phyloP scores from a whole-genome alignment of 2,888 invertebrate species.

The Mamestra brassicae region DNA sequence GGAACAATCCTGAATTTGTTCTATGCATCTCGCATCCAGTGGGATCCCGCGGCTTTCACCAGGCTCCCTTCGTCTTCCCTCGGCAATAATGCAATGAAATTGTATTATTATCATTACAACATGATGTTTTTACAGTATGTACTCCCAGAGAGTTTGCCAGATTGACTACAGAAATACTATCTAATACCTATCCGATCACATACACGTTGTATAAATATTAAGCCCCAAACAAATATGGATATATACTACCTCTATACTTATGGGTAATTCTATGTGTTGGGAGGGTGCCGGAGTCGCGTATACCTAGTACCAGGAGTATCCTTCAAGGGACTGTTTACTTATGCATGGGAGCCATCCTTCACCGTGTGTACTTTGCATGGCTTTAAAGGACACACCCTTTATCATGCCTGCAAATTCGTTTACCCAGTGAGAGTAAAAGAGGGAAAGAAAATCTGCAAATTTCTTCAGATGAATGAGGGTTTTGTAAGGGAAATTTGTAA shows the following conservation, averaged over 20 bases:
- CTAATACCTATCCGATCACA: neutral
- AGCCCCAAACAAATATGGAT: constrained; percentile 6
- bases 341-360: constrained; percentile 54
- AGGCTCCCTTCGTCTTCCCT: too few species aligned
- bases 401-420: constrained; percentile 44
- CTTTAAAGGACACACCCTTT: constrained; percentile 49
- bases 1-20: too few species aligned
- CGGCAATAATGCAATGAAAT: neutral
- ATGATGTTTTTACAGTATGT: neutral
- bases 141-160: neutral
- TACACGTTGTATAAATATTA: constrained; percentile 10
- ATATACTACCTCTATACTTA: neutral
- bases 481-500: neutral
- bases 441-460: constrained; percentile 20
- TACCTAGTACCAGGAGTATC: constrained; percentile 8
- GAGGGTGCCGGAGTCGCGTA: neutral
- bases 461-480: constrained; percentile 1
- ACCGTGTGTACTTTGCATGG: constrained; percentile 28
- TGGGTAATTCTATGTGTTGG: neutral
- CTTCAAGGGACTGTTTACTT: constrained; percentile 46
- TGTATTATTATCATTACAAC: neutral
- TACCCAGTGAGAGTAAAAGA: constrained; percentile 35
- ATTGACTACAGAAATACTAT: neutral
- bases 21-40: too few species aligned
- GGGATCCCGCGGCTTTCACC: too few species aligned